phyloP scores from a whole-genome alignment of 2,113 vertebrate species.

The Catharus minimus region DNA sequence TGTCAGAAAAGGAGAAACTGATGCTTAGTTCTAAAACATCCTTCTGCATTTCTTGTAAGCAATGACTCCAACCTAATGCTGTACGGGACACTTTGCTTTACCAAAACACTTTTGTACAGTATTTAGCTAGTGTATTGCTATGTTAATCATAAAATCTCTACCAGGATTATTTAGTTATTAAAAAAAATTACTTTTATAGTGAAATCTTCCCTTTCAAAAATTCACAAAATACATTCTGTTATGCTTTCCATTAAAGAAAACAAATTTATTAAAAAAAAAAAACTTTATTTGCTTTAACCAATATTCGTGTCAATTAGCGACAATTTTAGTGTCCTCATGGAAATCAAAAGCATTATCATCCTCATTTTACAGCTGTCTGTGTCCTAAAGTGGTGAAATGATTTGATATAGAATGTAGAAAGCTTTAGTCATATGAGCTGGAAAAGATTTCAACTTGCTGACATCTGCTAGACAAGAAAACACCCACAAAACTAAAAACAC shows the following conservation, averaged over 20 bases:
- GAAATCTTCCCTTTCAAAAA: neutral
- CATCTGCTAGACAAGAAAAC: constrained; percentile 5
- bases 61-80: neutral
- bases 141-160: neutral
- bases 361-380: neutral
- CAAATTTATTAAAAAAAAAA: neutral
- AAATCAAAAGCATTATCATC: neutral
- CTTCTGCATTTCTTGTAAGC: neutral
- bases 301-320: neutral
- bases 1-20: neutral
- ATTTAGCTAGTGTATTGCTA: neutral
- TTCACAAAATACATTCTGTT: neutral
- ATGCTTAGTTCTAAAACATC: neutral
- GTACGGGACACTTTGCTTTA: neutral
- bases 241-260: neutral
- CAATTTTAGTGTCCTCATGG: neutral
- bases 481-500: neutral
- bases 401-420: neutral
- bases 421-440: constrained; percentile 11
- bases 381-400: neutral
- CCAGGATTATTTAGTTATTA: neutral
- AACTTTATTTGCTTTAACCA: neutral
- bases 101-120: neutral
- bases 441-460: constrained; percentile 1
- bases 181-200: neutral